Base-by-base conservation (phyloP, 2,113 vertebrate genomes). In the Holacanthus passer region DNA sequence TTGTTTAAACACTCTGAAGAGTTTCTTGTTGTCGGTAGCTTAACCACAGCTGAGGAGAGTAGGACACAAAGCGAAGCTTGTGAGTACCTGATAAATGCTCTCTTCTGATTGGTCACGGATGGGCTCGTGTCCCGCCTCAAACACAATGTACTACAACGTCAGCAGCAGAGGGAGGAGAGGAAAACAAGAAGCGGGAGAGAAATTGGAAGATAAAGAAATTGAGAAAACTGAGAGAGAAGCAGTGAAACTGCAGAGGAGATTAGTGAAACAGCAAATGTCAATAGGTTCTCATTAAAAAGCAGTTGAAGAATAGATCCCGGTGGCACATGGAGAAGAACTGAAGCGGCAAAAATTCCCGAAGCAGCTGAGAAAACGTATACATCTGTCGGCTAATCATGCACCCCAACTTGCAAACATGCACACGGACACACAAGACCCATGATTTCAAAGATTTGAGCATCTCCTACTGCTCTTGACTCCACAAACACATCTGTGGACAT, bases 71-170 rank as follows among this genome's bases (percentile, higher is more conserved):
- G 75, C 29, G 64, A n/a, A 90, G 91, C 91, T 83, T 90, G 90
- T 77, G 92, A 75, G 96, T 99, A 99, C 98, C 98, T 99, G 98
- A 96, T 99, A 99, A 97, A 99, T 99, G 97, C 97, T 97, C 95
- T 99, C 98, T 94, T 99, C 98, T 77, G 93, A 99, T 96, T 99
- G 97, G 95, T 99, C 98, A 94, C 97, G 97, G 96, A 99, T 99
- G 93, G 98, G 97, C 94, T 99, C 98, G 73, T 99, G 98, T 97
- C 98, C 98, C 95, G 98, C 98, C 97, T 99, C 98, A 98, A 99
- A 99, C 94, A 99, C 96, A 98, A 99, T 99, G 97, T 99, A 99
- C 98, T 99, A 97, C 94, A 93, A 95, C 95, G 92, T 93, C 96
- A 95, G 96, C 96, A 88, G 97, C 96, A 76, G 75, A 83, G 82